phyloP scores from a whole-genome alignment of 1,140 invertebrate species.

The Sitodiplosis mosellana region DNA sequence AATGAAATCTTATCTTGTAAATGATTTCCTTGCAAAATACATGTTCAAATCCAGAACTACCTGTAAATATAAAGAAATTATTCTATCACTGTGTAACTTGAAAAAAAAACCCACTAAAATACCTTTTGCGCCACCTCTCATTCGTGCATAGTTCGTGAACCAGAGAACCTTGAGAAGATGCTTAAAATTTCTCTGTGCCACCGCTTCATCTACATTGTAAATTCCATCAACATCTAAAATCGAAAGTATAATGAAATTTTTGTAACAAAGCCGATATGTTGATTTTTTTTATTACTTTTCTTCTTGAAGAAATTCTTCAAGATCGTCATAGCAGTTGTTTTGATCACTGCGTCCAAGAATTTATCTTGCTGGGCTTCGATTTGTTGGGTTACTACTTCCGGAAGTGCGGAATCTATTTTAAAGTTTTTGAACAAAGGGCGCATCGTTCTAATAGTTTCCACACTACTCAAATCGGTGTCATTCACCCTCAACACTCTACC shows the following conservation, averaged over 20 bases:
- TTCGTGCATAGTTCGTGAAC: slow-evolving; percentile 65
- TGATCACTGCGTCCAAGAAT: slow-evolving; percentile 54
- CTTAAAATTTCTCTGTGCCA: slow-evolving; percentile 42
- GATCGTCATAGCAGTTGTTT: slow-evolving; percentile 52
- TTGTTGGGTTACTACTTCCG: slow-evolving; percentile 56
- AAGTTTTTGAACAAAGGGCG: slow-evolving; percentile 56
- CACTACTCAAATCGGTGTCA: slow-evolving; percentile 34
- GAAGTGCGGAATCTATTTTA: slow-evolving; percentile 45
- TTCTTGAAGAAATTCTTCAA: slow-evolving; percentile 49
- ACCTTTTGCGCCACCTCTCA: slow-evolving; percentile 50
- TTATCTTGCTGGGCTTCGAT: slow-evolving; percentile 55
- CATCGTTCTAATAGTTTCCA: slow-evolving; percentile 46
- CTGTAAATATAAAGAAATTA: too few species aligned
- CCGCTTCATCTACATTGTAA: slow-evolving; percentile 25
- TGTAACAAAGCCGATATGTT: too few species aligned
- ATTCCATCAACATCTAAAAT: not conserved
- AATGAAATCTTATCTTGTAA: too few species aligned
- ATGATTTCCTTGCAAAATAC: slow-evolving; percentile 57
- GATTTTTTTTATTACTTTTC: slow-evolving; percentile 41
- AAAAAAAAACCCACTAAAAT: too few species aligned
- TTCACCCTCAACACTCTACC: slow-evolving; percentile 38
- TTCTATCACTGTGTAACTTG: too few species aligned
- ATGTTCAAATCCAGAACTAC: slow-evolving; percentile 74
- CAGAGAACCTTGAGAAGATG: slow-evolving; percentile 55
- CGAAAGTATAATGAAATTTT: too few species aligned